Percentiles rank a stretch among this genome's conserved stretches.
Conservation (phyloP, 2,113 vertebrate genomes). For the Sialia sialis region DNA sequence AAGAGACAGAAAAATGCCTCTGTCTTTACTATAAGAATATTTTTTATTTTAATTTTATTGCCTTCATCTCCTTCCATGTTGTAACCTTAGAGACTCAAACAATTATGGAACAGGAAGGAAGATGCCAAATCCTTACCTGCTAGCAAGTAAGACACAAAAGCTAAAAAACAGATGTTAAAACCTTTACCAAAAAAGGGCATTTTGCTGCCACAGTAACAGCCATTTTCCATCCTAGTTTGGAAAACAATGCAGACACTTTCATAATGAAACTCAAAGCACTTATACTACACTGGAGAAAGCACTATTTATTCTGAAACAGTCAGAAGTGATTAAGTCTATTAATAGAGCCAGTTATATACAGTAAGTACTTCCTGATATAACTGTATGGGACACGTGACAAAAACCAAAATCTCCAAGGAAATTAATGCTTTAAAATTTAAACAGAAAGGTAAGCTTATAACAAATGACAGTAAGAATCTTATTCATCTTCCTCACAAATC, state of each 20-base stretch:
- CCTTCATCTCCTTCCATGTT: neutral
- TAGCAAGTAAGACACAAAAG: neutral
- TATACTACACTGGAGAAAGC: neutral
- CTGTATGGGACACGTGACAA: neutral
- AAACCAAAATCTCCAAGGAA: neutral
- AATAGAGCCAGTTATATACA: neutral
- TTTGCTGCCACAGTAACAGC: neutral
- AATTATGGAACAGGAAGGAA: neutral
- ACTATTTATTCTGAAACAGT: conserved; percentile 2
- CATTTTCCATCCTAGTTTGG: neutral
- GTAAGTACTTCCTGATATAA: neutral
- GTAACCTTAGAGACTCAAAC: neutral
- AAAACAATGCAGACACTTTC: neutral
- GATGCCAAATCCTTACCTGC: neutral
- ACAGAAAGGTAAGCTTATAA: neutral
- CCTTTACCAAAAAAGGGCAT: neutral
- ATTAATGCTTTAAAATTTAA: neutral
- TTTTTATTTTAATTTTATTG: neutral
- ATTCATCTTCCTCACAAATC: neutral
- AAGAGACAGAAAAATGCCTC: neutral
- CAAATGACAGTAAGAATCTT: neutral
- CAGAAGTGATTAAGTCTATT: neutral
- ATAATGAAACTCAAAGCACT: neutral
- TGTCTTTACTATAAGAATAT: neutral
- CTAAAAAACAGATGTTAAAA: neutral